Base-by-base conservation (phyloP, 2,797 vertebrate genomes). In the Phrynocephalus forsythii region DNA sequence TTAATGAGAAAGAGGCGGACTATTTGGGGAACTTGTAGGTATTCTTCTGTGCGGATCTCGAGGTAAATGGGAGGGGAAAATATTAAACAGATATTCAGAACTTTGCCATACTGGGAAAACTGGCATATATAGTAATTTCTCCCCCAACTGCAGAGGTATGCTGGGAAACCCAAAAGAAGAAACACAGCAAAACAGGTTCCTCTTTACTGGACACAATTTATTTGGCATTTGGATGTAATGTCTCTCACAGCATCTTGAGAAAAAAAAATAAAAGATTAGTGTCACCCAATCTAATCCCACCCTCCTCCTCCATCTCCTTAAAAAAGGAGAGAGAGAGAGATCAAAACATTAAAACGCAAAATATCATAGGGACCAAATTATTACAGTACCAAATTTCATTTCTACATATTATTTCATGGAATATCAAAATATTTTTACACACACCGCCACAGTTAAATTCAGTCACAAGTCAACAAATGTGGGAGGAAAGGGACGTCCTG, bases 151-250 rank as follows among this genome's bases (percentile, higher is more conserved):
- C 52, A 56, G 52, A 56, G 52, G 9, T 56, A 18, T 20, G 60
- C 60, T 18, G 15, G 3, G 60, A 63, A 63, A 20, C 18, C 60
- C 18, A 63, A 44, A 44, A 76, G 78, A 50, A 91, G 91, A 73
- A 84, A 85, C 79, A 48, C 26, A 67, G n/a, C 6, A 26, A 2
- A n/a, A 88, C 85, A 60, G 30, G 1, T 76, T 87, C 87, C 87
- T 95, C 94, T 93, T 93, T 71, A 95, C 96, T 97, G 97, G 97
- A 97, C 97, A 97, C 95, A 96, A 94, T 99, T 99, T 99, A 99
- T 99, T 99, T 99, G 98, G 98, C 98, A 98, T 98, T 97, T 98
- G 94, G 96, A 98, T 98, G 97, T 98, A 97, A 97, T 93, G 95
- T 95, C 96, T 97, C 95, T 97, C 96, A 98, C 97, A 98, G 97